phyloP scores from a whole-genome alignment of 1,140 invertebrate genomes.

The Pseudomyrmex flavicornis region DNA sequence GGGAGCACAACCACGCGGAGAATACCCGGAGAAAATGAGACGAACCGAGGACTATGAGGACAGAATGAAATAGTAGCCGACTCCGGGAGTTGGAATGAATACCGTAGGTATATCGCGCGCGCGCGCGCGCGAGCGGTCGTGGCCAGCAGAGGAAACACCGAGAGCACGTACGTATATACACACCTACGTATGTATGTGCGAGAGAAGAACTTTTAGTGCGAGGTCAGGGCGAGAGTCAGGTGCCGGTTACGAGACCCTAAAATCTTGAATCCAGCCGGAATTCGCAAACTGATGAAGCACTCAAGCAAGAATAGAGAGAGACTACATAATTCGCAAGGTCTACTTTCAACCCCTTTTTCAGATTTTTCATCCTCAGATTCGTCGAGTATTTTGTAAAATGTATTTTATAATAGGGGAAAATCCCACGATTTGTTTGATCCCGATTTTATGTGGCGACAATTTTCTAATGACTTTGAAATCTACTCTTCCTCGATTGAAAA shows the following conservation, averaged over 20 bases:
- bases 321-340: too few relatives aligned
- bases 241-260: constrained; percentile 47
- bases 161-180: too few relatives aligned
- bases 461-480: neutral
- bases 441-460: neutral
- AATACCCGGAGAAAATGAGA: constrained; percentile 57
- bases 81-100: constrained; percentile 27
- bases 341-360: too few relatives aligned
- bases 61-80: constrained; percentile 57
- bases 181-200: neutral
- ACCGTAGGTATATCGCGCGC: neutral
- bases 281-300: constrained; percentile 48
- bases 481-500: too few relatives aligned
- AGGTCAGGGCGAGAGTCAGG: constrained; percentile 29
- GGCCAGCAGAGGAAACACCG: neutral
- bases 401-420: too few relatives aligned
- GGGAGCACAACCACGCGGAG: constrained; percentile 39
- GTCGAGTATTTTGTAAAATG: too few relatives aligned
- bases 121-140: neutral
- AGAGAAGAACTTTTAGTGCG: constrained; percentile 21
- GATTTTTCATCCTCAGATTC: too few relatives aligned
- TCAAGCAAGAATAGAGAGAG: constrained; percentile 8
- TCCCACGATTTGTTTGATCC: neutral
- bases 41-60: constrained; percentile 53
- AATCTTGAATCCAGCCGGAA: constrained; percentile 27